Evolutionary conservation across 2,888 invertebrate species (phyloP).

Genomic region (Taphrorychus bicolor): DNA sequence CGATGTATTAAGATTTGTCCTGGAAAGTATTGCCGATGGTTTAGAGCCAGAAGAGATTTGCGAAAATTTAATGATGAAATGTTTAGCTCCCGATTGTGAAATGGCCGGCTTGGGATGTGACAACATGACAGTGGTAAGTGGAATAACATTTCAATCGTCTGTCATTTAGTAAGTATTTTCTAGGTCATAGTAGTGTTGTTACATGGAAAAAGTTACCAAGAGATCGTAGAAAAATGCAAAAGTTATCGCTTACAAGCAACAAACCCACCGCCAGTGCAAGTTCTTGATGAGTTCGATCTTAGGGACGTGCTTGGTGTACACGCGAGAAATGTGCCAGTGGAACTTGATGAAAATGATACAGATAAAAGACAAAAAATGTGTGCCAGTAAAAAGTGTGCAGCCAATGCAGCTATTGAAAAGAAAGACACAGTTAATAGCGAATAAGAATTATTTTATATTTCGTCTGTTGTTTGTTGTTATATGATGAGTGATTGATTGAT

Average conservation of each 20-base stretch:
- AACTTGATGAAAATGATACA: neutral
- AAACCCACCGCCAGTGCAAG: too few species aligned
- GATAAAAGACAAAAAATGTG: neutral
- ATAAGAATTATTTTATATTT: neutral
- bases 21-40: constrained; percentile 79
- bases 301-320: too few species aligned
- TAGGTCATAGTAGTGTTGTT: constrained; percentile 75
- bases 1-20: constrained; percentile 91
- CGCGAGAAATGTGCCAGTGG: neutral
- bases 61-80: constrained; percentile 92
- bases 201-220: constrained; percentile 63
- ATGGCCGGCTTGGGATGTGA: constrained; percentile 98
- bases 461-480: neutral
- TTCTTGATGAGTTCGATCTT: too few species aligned
- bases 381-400: neutral
- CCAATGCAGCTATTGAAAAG: neutral
- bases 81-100: constrained; percentile 95
- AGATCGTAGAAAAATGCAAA: constrained; percentile 48
- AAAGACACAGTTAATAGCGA: neutral
- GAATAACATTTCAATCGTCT: neutral
- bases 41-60: constrained; percentile 95
- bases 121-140: constrained; percentile 93
- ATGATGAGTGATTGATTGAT: neutral
- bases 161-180: neutral
- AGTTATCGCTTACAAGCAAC: constrained; percentile 14